These are phyloP conservation scores for Callosobruchus maculatus DNA, from an alignment of 2,888 invertebrate species.

Conservation along the genomic window DNA sequence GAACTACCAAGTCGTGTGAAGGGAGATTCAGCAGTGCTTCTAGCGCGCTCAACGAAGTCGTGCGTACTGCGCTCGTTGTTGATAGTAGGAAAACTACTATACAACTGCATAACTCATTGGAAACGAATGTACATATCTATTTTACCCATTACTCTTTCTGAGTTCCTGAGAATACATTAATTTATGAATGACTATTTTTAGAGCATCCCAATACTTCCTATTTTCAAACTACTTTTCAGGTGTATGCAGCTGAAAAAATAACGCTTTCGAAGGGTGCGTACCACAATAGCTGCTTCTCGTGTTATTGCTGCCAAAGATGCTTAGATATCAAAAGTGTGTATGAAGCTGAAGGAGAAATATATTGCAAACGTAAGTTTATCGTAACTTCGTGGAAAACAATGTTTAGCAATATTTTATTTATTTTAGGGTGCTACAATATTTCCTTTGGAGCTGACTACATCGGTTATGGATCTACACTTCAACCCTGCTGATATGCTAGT, in stretches of 20 bases:
- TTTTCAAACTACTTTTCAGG: constrained; percentile 27
- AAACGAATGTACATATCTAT: too few relatives aligned
- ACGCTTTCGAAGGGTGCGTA: constrained; percentile 49
- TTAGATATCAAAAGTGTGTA: constrained; percentile 50
- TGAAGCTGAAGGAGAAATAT: constrained; percentile 52
- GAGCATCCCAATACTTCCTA: background rate
- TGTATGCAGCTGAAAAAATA: constrained; percentile 44
- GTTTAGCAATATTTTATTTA: background rate
- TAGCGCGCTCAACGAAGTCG: too few relatives aligned
- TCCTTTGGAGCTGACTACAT: background rate
- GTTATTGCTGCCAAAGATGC: constrained; percentile 52
- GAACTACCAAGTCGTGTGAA: too few relatives aligned
- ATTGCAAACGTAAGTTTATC: constrained; percentile 50
- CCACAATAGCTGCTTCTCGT: constrained; percentile 53
- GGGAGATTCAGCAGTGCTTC: too few relatives aligned
- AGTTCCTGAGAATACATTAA: too few relatives aligned
- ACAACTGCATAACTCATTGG: too few relatives aligned
- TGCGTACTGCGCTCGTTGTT: too few relatives aligned
- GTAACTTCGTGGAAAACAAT: constrained; percentile 1
- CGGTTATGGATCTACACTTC: background rate
- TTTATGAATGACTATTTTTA: too few relatives aligned
- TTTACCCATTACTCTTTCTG: too few relatives aligned
- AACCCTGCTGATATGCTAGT: background rate
- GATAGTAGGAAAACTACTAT: too few relatives aligned
- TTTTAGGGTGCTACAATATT: background rate